phyloP scores from a whole-genome alignment of 2,888 invertebrate species.

The Caenorhabditis sp. region DNA sequence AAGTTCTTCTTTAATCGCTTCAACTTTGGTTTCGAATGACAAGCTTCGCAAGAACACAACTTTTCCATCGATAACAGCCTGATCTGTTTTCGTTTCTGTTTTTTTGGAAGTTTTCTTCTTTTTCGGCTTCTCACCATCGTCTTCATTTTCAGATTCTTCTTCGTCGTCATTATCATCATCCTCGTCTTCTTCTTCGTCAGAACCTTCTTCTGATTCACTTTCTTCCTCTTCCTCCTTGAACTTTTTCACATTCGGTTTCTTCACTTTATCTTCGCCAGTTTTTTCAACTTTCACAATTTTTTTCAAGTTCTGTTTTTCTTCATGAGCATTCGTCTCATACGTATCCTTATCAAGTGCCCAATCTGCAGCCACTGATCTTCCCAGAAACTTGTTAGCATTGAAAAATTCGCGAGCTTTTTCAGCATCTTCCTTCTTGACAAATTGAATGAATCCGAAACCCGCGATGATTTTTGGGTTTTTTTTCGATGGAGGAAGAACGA shows the following conservation, averaged over 20 bases:
- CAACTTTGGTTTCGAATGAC: slow-evolving; percentile 84
- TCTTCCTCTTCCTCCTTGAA: slow-evolving; percentile 20
- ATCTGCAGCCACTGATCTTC: slow-evolving; percentile 79
- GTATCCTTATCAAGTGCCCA: slow-evolving; percentile 88
- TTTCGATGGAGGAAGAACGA: slow-evolving; percentile 78
- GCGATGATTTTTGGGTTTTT: slow-evolving; percentile 60
- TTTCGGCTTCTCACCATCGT: slow-evolving; percentile 23
- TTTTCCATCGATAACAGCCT: slow-evolving; percentile 79
- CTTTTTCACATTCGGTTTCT: slow-evolving; percentile 13
- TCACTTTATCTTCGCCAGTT: slow-evolving; percentile 12
- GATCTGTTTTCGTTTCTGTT: slow-evolving; percentile 48
- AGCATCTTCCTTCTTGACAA: slow-evolving; percentile 82
- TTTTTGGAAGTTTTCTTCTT: slow-evolving; percentile 19
- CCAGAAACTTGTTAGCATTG: slow-evolving; percentile 44
- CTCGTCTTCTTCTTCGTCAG: slow-evolving; percentile 15
- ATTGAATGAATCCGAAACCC: slow-evolving; percentile 92
- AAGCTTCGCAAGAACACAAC: slow-evolving; percentile 90
- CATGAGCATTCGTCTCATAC: slow-evolving; percentile 72
- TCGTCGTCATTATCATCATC: slow-evolving; percentile 23
- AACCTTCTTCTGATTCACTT: not conserved
- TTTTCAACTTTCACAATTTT: slow-evolving; percentile 52
- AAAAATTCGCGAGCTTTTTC: slow-evolving; percentile 79
- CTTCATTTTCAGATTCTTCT: slow-evolving; percentile 37
- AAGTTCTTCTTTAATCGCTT: slow-evolving; percentile 81
- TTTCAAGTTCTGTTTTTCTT: slow-evolving; percentile 50